Conservation (phyloP, 1,140 invertebrate species). For the Gonioctena quinquepunctata region DNA sequence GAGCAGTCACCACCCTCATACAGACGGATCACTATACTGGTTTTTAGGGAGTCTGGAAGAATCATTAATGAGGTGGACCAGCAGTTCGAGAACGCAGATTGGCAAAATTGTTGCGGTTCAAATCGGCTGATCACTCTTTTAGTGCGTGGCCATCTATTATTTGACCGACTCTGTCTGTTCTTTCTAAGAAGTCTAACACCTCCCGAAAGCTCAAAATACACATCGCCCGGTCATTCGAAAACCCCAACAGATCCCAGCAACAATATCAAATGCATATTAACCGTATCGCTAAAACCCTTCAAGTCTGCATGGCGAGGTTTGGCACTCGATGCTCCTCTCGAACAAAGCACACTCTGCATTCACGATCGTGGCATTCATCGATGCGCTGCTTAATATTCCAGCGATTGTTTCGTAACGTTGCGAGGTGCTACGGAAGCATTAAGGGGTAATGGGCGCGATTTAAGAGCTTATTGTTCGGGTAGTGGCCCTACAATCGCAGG, state of each 20-base stretch:
- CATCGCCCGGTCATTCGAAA: not conserved
- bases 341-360: slow-evolving; percentile 9
- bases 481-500: not conserved
- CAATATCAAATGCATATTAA: not conserved
- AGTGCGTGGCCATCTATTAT: no score
- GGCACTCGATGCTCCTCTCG: not conserved
- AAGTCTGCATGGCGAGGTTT: not conserved
- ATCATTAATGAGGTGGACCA: no score
- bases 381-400: slow-evolving; percentile 4
- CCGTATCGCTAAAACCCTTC: not conserved
- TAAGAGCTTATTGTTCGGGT: slow-evolving; percentile 8
- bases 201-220: no score
- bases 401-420: slow-evolving; percentile 9
- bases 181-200: no score
- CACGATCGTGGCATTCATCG: slow-evolving; percentile 4
- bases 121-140: no score
- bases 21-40: no score
- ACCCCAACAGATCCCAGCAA: not conserved
- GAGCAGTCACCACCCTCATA: no score
- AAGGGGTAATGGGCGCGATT: not conserved
- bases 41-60: no score
- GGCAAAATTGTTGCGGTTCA: no score
- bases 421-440: not conserved
- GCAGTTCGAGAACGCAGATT: no score
- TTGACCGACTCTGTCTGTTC: no score